These are phyloP conservation scores for Hermatobates lingyangjiaoensis DNA, from an alignment of 1,140 invertebrate genomes.

Conservation along the genomic window DNA sequence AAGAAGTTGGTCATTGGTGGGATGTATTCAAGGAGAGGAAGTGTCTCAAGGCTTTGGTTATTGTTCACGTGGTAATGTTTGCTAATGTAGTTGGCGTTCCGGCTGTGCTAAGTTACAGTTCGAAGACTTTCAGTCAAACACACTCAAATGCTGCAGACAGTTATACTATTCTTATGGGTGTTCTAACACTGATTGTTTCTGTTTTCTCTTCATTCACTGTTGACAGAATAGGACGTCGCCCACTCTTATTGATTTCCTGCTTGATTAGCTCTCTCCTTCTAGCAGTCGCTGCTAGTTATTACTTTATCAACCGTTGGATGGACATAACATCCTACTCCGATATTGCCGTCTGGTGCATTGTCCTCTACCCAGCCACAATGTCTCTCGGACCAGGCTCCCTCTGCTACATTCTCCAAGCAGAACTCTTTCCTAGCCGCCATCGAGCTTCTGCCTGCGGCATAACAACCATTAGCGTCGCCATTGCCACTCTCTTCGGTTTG, in stretches of 20 bases:
- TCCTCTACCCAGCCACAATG: not conserved
- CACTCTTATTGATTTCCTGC: constrained; percentile 30
- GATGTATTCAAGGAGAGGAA: constrained; percentile 10
- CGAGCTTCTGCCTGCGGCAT: constrained; percentile 13
- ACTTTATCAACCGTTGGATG: not conserved
- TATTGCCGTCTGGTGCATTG: not conserved
- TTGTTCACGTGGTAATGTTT: constrained; percentile 15
- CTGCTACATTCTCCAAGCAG: constrained; percentile 7
- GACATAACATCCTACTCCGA: not conserved
- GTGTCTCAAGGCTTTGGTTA: constrained; percentile 14
- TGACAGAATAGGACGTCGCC: constrained; percentile 27
- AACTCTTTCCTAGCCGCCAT: constrained; percentile 14
- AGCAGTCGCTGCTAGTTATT: not conserved
- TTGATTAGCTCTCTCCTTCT: constrained; percentile 4
- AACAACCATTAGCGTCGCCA: constrained; percentile 11
- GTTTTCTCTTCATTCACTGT: constrained; percentile 25
- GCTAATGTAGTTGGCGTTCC: constrained; percentile 15
- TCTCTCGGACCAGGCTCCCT: constrained; percentile 2
- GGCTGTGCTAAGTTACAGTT: constrained; percentile 16
- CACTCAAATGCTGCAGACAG: constrained; percentile 8
- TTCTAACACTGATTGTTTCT: constrained; percentile 24
- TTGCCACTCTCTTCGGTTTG: constrained; percentile 40
- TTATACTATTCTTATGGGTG: constrained; percentile 17
- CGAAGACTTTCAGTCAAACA: constrained; percentile 11
- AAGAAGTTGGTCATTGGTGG: constrained; percentile 9